phyloP scores from a whole-genome alignment of 2,797 vertebrate genomes.

The Gambelia wislizenii region DNA sequence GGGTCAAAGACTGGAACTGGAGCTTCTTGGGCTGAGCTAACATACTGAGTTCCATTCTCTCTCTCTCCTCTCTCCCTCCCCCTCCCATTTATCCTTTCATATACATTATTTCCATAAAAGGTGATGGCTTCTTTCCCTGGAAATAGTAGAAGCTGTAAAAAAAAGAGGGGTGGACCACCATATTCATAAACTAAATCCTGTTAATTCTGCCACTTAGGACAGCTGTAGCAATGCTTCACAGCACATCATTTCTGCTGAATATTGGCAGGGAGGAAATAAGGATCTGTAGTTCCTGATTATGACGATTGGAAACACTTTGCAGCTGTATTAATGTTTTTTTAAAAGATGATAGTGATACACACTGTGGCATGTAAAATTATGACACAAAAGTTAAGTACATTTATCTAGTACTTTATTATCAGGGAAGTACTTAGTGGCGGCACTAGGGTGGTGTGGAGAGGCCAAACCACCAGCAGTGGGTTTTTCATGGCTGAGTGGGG shows the following conservation, averaged over 20 bases:
- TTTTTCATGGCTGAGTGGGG: too few relatives aligned
- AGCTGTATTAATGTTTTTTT: too few relatives aligned
- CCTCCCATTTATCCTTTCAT: constrained; percentile 45
- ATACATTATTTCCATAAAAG: constrained; percentile 19
- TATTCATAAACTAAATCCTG: constrained; percentile 20
- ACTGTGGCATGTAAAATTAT: neutral
- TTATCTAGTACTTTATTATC: constrained; percentile 6
- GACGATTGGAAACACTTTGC: too few relatives aligned
- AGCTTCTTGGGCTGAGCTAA: constrained; percentile 1
- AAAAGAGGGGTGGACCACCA: neutral
- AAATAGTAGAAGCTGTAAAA: neutral
- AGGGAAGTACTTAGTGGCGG: neutral
- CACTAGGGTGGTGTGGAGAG: too few relatives aligned
- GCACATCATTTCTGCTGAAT: constrained; percentile 11
- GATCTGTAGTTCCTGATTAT: constrained; percentile 32
- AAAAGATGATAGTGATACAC: constrained; percentile 12
- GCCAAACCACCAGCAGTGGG: too few relatives aligned
- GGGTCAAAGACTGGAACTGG: constrained; percentile 32
- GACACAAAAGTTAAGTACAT: neutral
- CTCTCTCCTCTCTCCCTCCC: too few relatives aligned
- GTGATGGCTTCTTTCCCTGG: constrained; percentile 4
- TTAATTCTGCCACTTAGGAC: constrained; percentile 1
- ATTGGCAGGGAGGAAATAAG: constrained; percentile 24
- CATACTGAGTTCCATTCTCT: neutral
- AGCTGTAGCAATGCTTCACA: constrained; percentile 25